phyloP scores from a whole-genome alignment of 2,113 vertebrate species.

The Archocentrus centrarchus region DNA sequence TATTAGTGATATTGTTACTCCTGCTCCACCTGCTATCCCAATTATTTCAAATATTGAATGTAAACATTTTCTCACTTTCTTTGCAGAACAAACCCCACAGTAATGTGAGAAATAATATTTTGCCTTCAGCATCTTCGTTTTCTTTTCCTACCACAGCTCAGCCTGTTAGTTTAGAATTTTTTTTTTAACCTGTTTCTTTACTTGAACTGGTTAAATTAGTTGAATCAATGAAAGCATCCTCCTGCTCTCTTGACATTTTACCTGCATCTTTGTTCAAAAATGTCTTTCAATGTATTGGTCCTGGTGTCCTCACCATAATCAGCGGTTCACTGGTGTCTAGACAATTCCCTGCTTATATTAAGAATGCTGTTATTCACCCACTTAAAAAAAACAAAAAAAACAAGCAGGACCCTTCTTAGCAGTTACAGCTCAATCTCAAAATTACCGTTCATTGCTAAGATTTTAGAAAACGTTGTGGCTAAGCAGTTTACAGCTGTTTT shows the following conservation, averaged over 20 bases:
- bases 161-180: not conserved
- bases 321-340: not conserved
- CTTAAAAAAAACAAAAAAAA: no score
- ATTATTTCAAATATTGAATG: not conserved
- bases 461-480: no score
- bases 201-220: not conserved
- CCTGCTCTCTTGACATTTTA: not conserved
- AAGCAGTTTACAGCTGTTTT: no score
- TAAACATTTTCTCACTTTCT: not conserved
- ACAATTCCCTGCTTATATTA: not conserved
- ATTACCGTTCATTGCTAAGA: not conserved
- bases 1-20: not conserved
- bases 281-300: no score
- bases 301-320: not conserved
- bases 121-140: not conserved
- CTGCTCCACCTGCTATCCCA: constrained; percentile 3
- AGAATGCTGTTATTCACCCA: not conserved
- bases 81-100: not conserved
- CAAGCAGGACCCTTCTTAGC: not conserved
- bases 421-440: not conserved
- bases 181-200: not conserved
- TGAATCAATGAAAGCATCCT: not conserved
- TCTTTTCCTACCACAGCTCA: not conserved
- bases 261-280: not conserved
- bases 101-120: not conserved